Evolutionary conservation across 2,113 vertebrate genomes (phyloP).

Genomic region (Lampris incognitus): DNA sequence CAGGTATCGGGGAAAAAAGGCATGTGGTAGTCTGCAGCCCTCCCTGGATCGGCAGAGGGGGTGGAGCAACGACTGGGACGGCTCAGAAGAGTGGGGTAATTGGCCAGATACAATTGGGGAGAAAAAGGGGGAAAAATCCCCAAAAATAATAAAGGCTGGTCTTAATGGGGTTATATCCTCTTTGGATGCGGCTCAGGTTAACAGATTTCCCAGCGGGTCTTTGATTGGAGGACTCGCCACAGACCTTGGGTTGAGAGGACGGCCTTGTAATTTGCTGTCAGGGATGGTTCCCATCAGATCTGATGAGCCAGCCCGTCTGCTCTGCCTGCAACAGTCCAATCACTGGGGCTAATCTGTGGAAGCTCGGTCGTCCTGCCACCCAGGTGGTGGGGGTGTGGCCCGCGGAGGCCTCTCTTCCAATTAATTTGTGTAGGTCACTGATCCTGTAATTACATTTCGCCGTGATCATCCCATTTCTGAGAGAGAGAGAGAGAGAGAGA

Average conservation of each 20-base stretch:
- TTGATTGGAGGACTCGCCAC: slow-evolving; percentile 6
- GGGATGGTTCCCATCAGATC: slow-evolving; percentile 38
- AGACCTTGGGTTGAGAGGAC: slow-evolving; percentile 8
- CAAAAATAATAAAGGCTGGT: not conserved
- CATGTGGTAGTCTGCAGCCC: no score
- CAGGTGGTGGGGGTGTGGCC: slow-evolving; percentile 26
- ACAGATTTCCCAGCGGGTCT: slow-evolving; percentile 37
- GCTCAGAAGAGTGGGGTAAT: no score
- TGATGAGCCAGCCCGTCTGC: not conserved
- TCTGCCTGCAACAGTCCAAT: slow-evolving; percentile 29
- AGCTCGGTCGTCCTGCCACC: slow-evolving; percentile 27
- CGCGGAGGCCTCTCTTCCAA: not conserved
- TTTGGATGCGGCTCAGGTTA: not conserved
- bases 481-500: not conserved
- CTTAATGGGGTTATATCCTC: not conserved
- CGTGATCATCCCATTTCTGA: slow-evolving; percentile 25
- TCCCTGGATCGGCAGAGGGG: no score
- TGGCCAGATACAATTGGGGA: no score
- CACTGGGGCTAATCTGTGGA: slow-evolving; percentile 26
- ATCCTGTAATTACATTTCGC: slow-evolving; percentile 48
- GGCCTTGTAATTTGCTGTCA: slow-evolving; percentile 30
- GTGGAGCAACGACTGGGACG: no score
- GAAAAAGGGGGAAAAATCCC: no score
- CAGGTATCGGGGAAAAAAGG: no score
- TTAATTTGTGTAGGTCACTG: not conserved